Conservation (phyloP, 2,888 invertebrate species). For the Cephus runcator region DNA sequence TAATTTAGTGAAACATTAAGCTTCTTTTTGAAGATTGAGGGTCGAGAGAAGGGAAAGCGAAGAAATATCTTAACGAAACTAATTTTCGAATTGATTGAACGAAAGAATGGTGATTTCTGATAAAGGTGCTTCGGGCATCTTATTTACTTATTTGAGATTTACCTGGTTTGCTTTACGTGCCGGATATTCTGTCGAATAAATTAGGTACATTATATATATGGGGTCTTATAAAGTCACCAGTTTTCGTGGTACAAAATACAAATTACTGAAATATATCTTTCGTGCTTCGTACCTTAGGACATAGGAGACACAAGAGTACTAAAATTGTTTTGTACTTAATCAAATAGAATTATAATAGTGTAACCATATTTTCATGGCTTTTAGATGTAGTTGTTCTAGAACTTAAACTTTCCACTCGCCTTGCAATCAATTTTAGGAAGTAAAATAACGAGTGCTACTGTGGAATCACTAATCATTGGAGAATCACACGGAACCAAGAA, state of each 20-base stretch:
- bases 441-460: neutral
- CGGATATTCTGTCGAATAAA: conserved; percentile 2
- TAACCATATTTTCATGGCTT: conserved; percentile 22
- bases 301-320: conserved; percentile 43
- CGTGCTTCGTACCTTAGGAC: conserved; percentile 50
- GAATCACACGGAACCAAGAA: neutral
- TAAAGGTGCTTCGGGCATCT: conserved; percentile 32
- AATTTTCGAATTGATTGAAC: conserved; percentile 33
- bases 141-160: conserved; percentile 39
- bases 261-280: conserved; percentile 39
- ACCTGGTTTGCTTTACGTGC: conserved; percentile 8
- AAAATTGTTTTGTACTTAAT: conserved; percentile 63
- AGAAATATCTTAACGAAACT: conserved; percentile 11
- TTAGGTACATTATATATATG: conserved; percentile 7
- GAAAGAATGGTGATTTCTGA: conserved; percentile 7
- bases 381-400: conserved; percentile 14
- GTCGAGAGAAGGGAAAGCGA: conserved; percentile 9
- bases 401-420: conserved; percentile 33
- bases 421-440: conserved; percentile 8
- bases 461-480: neutral
- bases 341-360: conserved; percentile 33
- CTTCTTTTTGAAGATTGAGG: conserved; percentile 2
- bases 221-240: conserved; percentile 17
- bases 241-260: conserved; percentile 40
- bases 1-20: conserved; percentile 28